Evolutionary conservation across 2,113 vertebrate genomes (phyloP).

Genomic region (Tupaia chinensis): DNA sequence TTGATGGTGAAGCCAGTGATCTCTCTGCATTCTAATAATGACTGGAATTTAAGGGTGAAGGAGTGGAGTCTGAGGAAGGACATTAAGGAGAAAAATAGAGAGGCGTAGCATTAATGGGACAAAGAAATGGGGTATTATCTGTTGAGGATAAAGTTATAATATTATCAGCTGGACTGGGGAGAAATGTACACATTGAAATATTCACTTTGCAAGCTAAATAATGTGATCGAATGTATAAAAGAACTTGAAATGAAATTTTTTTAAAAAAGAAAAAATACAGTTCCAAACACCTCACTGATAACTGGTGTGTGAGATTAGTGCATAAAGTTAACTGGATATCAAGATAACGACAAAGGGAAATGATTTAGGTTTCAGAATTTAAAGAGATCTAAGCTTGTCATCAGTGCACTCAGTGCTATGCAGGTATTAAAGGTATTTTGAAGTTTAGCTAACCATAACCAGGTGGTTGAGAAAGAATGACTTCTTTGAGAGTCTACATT

Average conservation of each 20-base stretch:
- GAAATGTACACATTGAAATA: no score
- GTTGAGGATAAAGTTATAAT: no score
- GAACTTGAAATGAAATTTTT: no score
- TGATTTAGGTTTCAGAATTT: conserved; percentile 16
- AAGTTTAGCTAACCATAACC: conserved; percentile 30
- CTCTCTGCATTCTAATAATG: background rate
- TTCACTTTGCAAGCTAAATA: no score
- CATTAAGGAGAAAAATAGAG: no score
- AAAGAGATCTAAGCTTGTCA: background rate
- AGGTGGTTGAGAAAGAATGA: background rate
- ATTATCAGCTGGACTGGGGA: no score
- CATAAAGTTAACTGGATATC: background rate
- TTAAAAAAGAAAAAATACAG: background rate
- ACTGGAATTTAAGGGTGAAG: background rate
- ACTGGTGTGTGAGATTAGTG: background rate
- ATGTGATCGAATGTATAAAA: no score
- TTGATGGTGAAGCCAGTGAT: background rate
- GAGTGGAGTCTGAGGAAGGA: no score
- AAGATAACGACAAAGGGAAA: background rate
- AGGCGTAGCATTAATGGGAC: no score
- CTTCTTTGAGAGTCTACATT: background rate
- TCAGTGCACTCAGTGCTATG: background rate
- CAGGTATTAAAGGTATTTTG: background rate
- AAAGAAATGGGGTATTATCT: no score
- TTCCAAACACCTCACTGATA: conserved; percentile 7